Percentiles rank a stretch among this genome's conserved stretches.
Evolutionary conservation across 1,140 invertebrate species (phyloP).

Genomic region (Danaus melanippus): DNA sequence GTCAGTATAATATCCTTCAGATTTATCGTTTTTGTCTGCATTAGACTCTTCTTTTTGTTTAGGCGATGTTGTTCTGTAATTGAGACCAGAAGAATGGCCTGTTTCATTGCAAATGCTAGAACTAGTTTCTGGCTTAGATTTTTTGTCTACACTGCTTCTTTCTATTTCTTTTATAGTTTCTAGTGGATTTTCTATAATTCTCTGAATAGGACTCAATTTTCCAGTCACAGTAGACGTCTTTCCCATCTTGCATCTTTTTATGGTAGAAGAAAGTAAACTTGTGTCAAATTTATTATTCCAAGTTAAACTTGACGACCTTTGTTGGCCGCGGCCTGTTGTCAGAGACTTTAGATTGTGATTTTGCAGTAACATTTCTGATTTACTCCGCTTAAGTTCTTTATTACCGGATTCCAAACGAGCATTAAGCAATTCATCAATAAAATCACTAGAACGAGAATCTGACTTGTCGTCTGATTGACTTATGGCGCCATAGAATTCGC

Average conservation of each 20-base stretch:
- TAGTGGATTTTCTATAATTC: constrained; percentile 41
- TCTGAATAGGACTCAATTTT: constrained; percentile 59
- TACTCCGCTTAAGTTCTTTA: constrained; percentile 75
- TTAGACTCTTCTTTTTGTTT: constrained; percentile 54
- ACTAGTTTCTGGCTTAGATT: constrained; percentile 44
- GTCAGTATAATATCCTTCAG: constrained; percentile 60
- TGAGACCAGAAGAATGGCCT: constrained; percentile 56
- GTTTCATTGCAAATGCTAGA: constrained; percentile 46
- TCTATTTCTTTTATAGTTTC: constrained; percentile 51
- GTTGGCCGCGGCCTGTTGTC: constrained; percentile 71
- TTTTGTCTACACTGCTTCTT: constrained; percentile 42
- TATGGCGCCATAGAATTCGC: constrained; percentile 71
- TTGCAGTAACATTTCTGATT: constrained; percentile 75
- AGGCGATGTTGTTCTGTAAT: constrained; percentile 48
- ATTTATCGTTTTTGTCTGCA: constrained; percentile 47
- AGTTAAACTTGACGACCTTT: constrained; percentile 78
- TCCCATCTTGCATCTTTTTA: constrained; percentile 78
- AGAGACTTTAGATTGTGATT: constrained; percentile 67
- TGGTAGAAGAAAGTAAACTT: constrained; percentile 72
- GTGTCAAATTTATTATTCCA: constrained; percentile 79
- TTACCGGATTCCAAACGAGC: constrained; percentile 63
- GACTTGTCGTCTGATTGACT: constrained; percentile 71
- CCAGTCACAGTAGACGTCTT: constrained; percentile 65
- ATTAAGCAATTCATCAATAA: constrained; percentile 77
- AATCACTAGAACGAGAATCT: constrained; percentile 73